Evolutionary conservation across 2,888 invertebrate genomes (phyloP).

Genomic region (Synergus itoensis): DNA sequence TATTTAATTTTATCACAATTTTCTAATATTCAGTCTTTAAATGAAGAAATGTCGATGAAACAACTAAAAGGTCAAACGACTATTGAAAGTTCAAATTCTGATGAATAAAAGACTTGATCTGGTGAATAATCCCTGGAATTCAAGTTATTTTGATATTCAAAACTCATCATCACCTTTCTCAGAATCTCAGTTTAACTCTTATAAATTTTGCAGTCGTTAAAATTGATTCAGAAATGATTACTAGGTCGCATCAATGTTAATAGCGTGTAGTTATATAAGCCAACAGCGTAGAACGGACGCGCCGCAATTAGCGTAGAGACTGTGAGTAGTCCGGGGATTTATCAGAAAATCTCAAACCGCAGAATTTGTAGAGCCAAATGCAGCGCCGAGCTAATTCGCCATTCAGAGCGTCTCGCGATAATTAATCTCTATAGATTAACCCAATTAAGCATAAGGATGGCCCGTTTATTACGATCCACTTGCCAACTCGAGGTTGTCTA

Average conservation of each 20-base stretch:
- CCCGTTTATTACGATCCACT: slow-evolving; percentile 63
- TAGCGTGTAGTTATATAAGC: slow-evolving; percentile 24
- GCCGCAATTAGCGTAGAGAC: slow-evolving; percentile 32
- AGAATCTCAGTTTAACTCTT: neutral
- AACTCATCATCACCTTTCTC: no score
- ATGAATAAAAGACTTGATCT: neutral
- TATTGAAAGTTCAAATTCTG: neutral
- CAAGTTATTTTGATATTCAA: neutral
- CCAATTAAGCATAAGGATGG: slow-evolving; percentile 70
- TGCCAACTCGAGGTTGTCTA: slow-evolving; percentile 47
- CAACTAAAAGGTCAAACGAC: neutral
- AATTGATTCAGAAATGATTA: slow-evolving; percentile 2
- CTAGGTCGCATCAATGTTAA: slow-evolving; percentile 24
- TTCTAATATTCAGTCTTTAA: no score
- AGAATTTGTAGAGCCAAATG: slow-evolving; percentile 42
- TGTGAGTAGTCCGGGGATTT: slow-evolving; percentile 42
- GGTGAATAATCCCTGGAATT: no score
- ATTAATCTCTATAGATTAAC: slow-evolving; percentile 71
- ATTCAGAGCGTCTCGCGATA: slow-evolving; percentile 64
- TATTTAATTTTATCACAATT: no score
- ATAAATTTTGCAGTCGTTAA: neutral
- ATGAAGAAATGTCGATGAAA: no score
- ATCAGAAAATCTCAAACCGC: slow-evolving; percentile 42
- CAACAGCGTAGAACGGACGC: slow-evolving; percentile 26
- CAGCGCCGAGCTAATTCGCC: slow-evolving; percentile 58